Base-by-base conservation (phyloP, 2,888 invertebrate species). In the Ectobius pallidus region DNA sequence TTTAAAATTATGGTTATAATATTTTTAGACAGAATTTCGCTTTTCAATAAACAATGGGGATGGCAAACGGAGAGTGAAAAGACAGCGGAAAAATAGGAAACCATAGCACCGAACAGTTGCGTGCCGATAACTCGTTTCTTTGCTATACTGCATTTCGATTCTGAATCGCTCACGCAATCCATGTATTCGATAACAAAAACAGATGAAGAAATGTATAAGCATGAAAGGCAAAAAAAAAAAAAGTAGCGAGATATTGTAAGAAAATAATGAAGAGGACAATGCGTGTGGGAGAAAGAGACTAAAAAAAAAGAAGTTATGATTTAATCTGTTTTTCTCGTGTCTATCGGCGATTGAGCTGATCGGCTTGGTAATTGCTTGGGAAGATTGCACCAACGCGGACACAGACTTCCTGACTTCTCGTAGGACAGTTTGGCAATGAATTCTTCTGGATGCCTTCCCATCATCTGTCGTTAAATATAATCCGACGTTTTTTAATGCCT, bases 81-180 rank as follows among this genome's bases (percentile, higher is more conserved):
- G 11, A 34, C 34, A 44, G 11, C 9, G 22, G 16, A 65, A 44
- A 62, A 34, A 3, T 62, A 34, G 18, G 14, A 39, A 62, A 62
- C 34, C 62, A 30, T 34, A 32, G 16, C n/a, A 32, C 22, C 52
- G 20, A 18, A 16, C 46, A 16, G 22, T 65, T 46, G 65, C 65
- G 65, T 65, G 65, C 11, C 44, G 3, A 14, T 27, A 25, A 27
- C 65, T n/a, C 65, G 65, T 65, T 30, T 27, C 25, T 42, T 25
- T 27, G 30, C n/a, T 25, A 55, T 27, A 27, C 27, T 16, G 55
- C 22, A 27, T 55, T 65, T 44, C 65, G 65, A 65, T 42, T 44
- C 65, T 11, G 65, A 46, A 30, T 30, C 9, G 27, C 27, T 6
- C 65, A 65, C 65, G 65, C 46, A 65, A 65, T 46, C 18, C 46